Base-by-base conservation (phyloP, 2,888 invertebrate species). In the Oxytorus armatus region DNA sequence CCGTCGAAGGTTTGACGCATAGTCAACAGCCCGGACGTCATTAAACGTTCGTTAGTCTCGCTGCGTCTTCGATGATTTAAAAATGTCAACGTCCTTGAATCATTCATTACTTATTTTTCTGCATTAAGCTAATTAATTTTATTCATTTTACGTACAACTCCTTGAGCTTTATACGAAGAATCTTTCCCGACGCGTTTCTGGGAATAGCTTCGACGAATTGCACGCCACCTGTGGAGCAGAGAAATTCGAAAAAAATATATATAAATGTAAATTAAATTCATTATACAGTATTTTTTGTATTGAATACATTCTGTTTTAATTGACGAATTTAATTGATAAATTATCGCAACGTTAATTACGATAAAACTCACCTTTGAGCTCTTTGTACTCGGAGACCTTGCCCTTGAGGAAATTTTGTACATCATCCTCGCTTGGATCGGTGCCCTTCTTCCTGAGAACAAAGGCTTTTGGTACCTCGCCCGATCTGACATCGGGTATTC, bases 381-480 rank as follows among this genome's bases (percentile, higher is more conserved):
- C 94, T 89, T 98, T 98, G 89, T 95, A 97, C 5, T 95, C 93
- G 0, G 96, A 95, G 0, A 97, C 96, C 91, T 95, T 95, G 53
- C 93, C 93, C 47, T 93, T 94, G 0, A 96, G 93, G 89, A 94
- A 96, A 0, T 93, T 91, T 61, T 93, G 89, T 3, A 97, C 93
- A 29, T 95, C 94, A 16, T 94, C 92, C 14, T 92, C 92, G 0
- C 91, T 93, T 0, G 93, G 88, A 25, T 91, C 90, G 2, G 86
- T 82, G 10, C 91, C 92, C 23, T 92, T 88, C 82, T 94, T 94
- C 0, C 93, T 86, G 0, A 96, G 94, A 1, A 97, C 92, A 85
- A 95, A 96, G 0, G 96, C 97, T 87, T 94, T 94, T 0, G 97
- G 97, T 8, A 94, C 93, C 92, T 97, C 97, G 3, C 97, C 97